Evolutionary conservation across 2,888 invertebrate genomes (phyloP), one percentile per base, ranked within the genome.

Genomic region (Drosophila gaucha): DNA sequence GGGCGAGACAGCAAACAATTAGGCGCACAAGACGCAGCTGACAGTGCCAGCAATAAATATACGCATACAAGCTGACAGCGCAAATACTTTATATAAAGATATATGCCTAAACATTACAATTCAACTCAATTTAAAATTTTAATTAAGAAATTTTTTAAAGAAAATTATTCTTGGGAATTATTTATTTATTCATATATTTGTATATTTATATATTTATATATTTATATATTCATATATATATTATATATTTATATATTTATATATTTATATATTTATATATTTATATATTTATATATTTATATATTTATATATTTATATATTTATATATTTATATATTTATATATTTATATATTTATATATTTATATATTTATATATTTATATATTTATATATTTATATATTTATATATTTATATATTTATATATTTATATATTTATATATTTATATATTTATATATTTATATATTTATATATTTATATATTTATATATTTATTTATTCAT

Each of bases 21-120:
- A 36, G 16, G n/a, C 50, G 26, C 30, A 26, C 24, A 46, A 33
- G 20, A 24, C 14, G 20, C 14, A 18, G 26, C 35, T 31, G 31
- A 63, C 64, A 64, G 31, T 38, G 56, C 9, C 64, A 55, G 33
- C 44, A 44, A 66, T 63, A 65, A 65, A 51, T 64, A 47, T 31
- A 12, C n/a, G 28, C 33, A 28, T 26, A 28, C 35, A 20, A 5
- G 16, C 6, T 14, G 20, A 51, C 30, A 28, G n/a, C 16, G 1
- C 9, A 44, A 28, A 38, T 28, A 38, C 28, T 38, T 51, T 28
- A 38, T 38, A 28, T 18, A 28, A 18, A 18, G 18, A 38, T 10
- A 38, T 20, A 38, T 14, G 24, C 6, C 9, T 26, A 26, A 18
- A 2, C 16, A 31, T 31, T 36, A 14, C n/a, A 50, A 28, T 28